Percentiles rank a stretch among this genome's conserved stretches.
Conservation (phyloP, 1,140 invertebrate genomes). For the Zaprionus nigranus region DNA sequence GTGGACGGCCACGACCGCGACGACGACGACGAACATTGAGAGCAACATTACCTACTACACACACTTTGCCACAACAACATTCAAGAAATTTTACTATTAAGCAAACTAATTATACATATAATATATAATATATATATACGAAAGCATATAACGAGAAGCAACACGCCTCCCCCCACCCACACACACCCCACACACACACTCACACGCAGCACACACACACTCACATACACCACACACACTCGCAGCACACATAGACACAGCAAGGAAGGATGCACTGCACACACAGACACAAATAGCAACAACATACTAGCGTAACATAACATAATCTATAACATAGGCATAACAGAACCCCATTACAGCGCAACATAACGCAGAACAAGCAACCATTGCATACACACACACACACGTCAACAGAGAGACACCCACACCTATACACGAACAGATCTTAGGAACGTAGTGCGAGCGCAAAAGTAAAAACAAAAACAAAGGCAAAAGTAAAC, state of each 20-base stretch:
- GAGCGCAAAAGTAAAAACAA: slow-evolving; percentile 51
- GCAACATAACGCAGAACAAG: slow-evolving; percentile 11
- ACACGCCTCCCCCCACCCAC: slow-evolving; percentile 10
- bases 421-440: slow-evolving; percentile 12
- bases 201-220: slow-evolving; percentile 22
- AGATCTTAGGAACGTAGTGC: slow-evolving; percentile 51
- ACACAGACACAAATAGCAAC: slow-evolving; percentile 16
- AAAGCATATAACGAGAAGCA: slow-evolving; percentile 61
- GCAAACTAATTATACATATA: slow-evolving; percentile 82
- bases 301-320: slow-evolving; percentile 27
- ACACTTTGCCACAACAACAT: slow-evolving; percentile 82
- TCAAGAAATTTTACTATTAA: slow-evolving; percentile 82
- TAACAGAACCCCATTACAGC: slow-evolving; percentile 24
- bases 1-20: background rate
- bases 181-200: slow-evolving; percentile 21
- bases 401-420: slow-evolving; percentile 19
- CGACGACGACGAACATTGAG: slow-evolving; percentile 52
- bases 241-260: slow-evolving; percentile 15
- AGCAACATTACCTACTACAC: slow-evolving; percentile 75
- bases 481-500: background rate
- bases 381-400: slow-evolving; percentile 12
- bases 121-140: slow-evolving; percentile 81
- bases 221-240: slow-evolving; percentile 24
- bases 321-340: slow-evolving; percentile 6
- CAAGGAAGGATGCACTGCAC: slow-evolving; percentile 30